Base-by-base conservation (phyloP, 2,113 vertebrate genomes). In the Ctenodactylus gundi region DNA sequence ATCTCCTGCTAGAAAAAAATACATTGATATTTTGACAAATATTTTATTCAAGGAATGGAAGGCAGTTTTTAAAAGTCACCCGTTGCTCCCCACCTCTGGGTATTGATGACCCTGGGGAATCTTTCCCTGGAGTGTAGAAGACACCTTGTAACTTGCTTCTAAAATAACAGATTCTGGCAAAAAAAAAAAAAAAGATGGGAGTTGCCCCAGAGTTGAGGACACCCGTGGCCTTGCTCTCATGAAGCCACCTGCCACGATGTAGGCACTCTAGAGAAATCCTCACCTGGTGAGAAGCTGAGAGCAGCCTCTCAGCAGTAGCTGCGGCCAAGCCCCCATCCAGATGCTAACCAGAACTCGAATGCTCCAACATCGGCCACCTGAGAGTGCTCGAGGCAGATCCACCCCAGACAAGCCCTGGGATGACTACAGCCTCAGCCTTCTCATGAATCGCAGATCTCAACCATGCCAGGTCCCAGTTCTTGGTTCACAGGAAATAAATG, bases 121-220 rank as follows among this genome's bases (percentile, higher is more conserved):
- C 58, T 57, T 80, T 67, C 23, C 15, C 14, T 65, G 39, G 21
- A 68, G 25, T 46, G 23, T 46, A 44, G 65, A 27, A 13, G 60
- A 21, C 85, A 90, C 12, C 65, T 76, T 49, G 31, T 27, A 46
- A 94, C 81, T 73, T 58, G n/a, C 46, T 83, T 93, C 68, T 90
- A 82, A 81, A 21, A 75, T n/a, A 89, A 92, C 1, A 64, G 36
- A 90, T 58, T 49, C 82, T 23, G 10, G 11, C 23, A n/a, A n/a
- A n/a, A n/a, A n/a, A n/a, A n/a, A n/a, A n/a, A 77, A 87, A 88
- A 65, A 46, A 82, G 46, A 78, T 51, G 23, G 21, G 17, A 73
- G 31, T 67, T 51, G 39, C 34, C 80, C 80, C 49, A 25, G 44
- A 76, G 67, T 68, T 44, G 62, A 75, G 36, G 58, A 80, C 20